Conservation (phyloP, 2,113 vertebrate genomes). For the Sula dactylatra region DNA sequence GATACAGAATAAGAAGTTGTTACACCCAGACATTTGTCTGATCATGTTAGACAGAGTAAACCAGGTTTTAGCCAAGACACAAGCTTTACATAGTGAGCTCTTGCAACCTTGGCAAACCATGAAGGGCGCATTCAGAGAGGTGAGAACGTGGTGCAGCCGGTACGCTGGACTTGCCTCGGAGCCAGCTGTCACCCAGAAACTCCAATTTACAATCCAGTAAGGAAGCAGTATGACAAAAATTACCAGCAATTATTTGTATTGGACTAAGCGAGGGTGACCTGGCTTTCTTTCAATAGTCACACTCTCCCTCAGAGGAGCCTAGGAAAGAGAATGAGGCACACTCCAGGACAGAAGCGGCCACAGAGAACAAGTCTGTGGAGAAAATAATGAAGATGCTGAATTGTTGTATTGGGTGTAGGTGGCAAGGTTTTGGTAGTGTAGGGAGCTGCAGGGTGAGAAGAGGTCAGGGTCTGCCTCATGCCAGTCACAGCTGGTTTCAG, state of each 20-base stretch:
- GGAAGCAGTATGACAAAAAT: not conserved
- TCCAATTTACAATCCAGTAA: not conserved
- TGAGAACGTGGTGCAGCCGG: rapidly evolving
- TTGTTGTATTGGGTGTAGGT: too few species aligned
- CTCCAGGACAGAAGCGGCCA: rapidly evolving
- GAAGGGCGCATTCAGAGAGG: not conserved
- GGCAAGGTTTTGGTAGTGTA: not conserved
- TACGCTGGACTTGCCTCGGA: not conserved
- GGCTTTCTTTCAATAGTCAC: not conserved
- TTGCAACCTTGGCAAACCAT: not conserved
- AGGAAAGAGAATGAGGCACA: not conserved
- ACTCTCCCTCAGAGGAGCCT: not conserved
- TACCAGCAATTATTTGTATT: not conserved
- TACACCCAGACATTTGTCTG: not conserved
- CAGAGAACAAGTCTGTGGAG: not conserved
- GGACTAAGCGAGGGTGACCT: not conserved
- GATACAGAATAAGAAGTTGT: not conserved
- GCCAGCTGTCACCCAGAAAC: not conserved
- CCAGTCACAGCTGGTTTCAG: not conserved
- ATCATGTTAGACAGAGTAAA: not conserved
- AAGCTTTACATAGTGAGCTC: not conserved
- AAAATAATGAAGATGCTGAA: not conserved
- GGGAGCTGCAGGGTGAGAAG: not conserved
- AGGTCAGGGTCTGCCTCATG: not conserved
- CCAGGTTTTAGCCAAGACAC: not conserved